phyloP scores from a whole-genome alignment of 2,797 vertebrate genomes.

The Brachyrhaphis roseni region DNA sequence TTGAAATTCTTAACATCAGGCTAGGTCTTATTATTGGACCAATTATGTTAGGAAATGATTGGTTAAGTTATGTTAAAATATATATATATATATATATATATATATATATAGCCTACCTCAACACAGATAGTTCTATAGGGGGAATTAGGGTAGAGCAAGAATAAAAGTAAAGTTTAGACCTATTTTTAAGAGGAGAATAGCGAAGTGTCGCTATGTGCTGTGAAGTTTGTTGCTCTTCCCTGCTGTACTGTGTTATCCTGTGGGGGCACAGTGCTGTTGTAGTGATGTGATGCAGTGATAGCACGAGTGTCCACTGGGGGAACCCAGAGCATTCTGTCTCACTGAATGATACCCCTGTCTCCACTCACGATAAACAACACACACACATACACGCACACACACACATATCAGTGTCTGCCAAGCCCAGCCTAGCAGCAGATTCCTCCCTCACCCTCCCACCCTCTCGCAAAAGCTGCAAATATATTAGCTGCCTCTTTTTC shows the following conservation, averaged over 20 bases:
- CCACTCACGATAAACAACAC: conserved; percentile 82
- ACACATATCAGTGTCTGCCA: conserved; percentile 58
- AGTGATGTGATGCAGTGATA: conserved; percentile 67
- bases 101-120: conserved; percentile 45
- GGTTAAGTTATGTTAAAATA: not conserved
- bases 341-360: conserved; percentile 86
- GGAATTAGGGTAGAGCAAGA: conserved; percentile 38
- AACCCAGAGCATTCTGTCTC: conserved; percentile 83
- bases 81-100: not conserved
- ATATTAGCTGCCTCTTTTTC: conserved; percentile 83
- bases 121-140: conserved; percentile 36
- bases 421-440: conserved; percentile 67
- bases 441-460: conserved; percentile 45
- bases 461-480: conserved; percentile 78
- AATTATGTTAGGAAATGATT: too few species aligned
- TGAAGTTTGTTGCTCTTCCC: conserved; percentile 60
- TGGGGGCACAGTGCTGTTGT: conserved; percentile 58
- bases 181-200: conserved; percentile 56
- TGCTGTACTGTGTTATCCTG: conserved; percentile 49
- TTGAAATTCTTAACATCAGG: not conserved
- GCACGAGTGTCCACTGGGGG: conserved; percentile 77
- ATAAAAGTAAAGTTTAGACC: conserved; percentile 63
- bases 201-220: conserved; percentile 31
- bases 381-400: conserved; percentile 40
- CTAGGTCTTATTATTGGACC: not conserved